Conservation (phyloP, 1,140 invertebrate species). For the Gonioctena quinquepunctata region DNA sequence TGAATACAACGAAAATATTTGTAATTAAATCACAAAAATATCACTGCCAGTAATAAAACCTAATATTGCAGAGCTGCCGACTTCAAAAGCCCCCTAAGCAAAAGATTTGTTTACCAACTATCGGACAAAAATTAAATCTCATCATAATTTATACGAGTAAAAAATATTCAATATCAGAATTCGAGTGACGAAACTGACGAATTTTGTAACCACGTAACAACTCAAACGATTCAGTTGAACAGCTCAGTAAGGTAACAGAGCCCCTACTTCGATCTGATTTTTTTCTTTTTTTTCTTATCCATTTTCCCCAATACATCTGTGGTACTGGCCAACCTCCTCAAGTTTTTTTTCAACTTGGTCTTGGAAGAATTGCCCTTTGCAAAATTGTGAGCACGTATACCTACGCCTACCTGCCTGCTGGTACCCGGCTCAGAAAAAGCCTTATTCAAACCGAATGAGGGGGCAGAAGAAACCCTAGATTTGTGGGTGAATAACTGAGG, state of each 20-base stretch:
- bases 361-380: constrained; percentile 28
- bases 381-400: constrained; percentile 46
- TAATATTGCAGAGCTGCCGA: not conserved
- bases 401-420: constrained; percentile 29
- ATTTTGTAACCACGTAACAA: no score
- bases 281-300: constrained; percentile 47
- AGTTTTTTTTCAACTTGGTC: constrained; percentile 41
- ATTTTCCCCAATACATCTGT: constrained; percentile 37
- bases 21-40: constrained; percentile 26
- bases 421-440: constrained; percentile 33
- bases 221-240: not conserved
- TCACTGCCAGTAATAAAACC: constrained; percentile 4
- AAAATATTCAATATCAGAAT: no score
- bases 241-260: not conserved
- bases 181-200: not conserved
- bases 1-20: constrained; percentile 16
- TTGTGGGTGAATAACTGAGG: constrained; percentile 45
- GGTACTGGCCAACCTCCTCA: constrained; percentile 37
- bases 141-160: not conserved
- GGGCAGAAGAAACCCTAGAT: constrained; percentile 17
- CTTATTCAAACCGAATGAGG: constrained; percentile 20
- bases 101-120: no score
- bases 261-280: constrained; percentile 37
- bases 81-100: not conserved
- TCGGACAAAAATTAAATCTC: not conserved